phyloP scores from a whole-genome alignment of 2,888 invertebrate species.

The Pasiphila rectangulata region DNA sequence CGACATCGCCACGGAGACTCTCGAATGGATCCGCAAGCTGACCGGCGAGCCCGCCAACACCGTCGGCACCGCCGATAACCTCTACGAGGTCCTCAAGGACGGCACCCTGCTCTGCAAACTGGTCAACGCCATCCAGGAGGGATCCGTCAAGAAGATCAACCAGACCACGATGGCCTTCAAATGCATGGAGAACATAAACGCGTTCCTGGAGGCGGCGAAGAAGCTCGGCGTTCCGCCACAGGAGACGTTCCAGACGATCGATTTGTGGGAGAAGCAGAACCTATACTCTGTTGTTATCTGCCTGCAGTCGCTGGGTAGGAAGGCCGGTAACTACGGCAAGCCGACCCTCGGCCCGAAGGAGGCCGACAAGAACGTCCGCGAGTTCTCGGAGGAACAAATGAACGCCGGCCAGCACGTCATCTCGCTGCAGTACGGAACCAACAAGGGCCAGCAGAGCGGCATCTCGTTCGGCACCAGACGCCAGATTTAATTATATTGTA shows the following conservation, averaged over 20 bases:
- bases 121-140: conserved; percentile 91
- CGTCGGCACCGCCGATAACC: conserved; percentile 93
- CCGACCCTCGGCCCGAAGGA: conserved; percentile 97
- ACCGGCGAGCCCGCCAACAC: conserved; percentile 91
- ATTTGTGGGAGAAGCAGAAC: conserved; percentile 98
- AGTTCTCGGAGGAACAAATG: conserved; percentile 96
- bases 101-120: conserved; percentile 94
- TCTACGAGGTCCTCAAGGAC: conserved; percentile 93
- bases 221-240: conserved; percentile 94
- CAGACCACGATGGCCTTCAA: conserved; percentile 95
- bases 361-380: conserved; percentile 94
- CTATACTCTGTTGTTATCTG: conserved; percentile 98
- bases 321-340: conserved; percentile 91
- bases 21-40: conserved; percentile 95
- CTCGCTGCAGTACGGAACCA: conserved; percentile 96
- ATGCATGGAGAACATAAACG: conserved; percentile 99
- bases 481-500: conserved; percentile 88
- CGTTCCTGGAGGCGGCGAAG: conserved; percentile 91
- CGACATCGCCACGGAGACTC: conserved; percentile 93
- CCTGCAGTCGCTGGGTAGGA: conserved; percentile 95
- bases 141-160: conserved; percentile 95
- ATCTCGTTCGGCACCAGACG: conserved; percentile 97
- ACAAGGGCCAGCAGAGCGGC: conserved; percentile 97
- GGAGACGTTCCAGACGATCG: conserved; percentile 99
- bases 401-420: conserved; percentile 96